Evolutionary conservation across 2,113 vertebrate species (phyloP).

Genomic region (Onychostoma macrolepis): DNA sequence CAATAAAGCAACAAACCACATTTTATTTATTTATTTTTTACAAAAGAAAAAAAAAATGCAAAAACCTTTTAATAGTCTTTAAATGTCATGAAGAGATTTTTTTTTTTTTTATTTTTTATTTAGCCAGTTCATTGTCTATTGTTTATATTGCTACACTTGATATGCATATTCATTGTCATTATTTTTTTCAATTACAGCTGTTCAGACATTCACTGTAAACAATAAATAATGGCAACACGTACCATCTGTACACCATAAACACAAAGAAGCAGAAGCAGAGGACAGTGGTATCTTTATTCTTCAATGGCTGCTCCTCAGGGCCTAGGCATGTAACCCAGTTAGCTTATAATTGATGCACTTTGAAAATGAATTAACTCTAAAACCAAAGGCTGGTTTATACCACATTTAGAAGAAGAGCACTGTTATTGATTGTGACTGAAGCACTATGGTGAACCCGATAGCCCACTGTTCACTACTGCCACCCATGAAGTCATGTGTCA

Average conservation of each 20-base stretch:
- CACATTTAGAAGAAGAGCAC: constrained; percentile 73
- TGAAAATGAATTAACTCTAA: constrained; percentile 86
- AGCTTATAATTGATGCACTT: constrained; percentile 86
- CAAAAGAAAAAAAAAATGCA: background rate
- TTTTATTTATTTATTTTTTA: background rate
- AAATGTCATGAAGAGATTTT: background rate
- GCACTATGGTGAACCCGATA: constrained; percentile 60
- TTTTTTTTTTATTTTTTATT: background rate
- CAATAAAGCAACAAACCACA: background rate
- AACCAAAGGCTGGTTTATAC: constrained; percentile 77
- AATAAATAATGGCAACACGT: background rate
- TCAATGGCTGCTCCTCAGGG: constrained; percentile 53
- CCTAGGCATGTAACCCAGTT: constrained; percentile 79
- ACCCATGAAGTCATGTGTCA: constrained; percentile 39
- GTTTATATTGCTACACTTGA: background rate
- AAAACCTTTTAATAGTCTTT: background rate
- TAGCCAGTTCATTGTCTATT: background rate
- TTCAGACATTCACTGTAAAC: constrained; percentile 12
- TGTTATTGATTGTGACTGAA: constrained; percentile 67
- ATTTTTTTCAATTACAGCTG: background rate
- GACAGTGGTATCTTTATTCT: constrained; percentile 37
- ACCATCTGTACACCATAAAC: background rate
- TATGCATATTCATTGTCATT: background rate
- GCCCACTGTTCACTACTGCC: constrained; percentile 21
- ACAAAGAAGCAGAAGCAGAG: constrained; percentile 37